These are phyloP conservation scores for Calliphora vicina DNA, from an alignment of 1,140 invertebrate genomes.

Conservation along the genomic window DNA sequence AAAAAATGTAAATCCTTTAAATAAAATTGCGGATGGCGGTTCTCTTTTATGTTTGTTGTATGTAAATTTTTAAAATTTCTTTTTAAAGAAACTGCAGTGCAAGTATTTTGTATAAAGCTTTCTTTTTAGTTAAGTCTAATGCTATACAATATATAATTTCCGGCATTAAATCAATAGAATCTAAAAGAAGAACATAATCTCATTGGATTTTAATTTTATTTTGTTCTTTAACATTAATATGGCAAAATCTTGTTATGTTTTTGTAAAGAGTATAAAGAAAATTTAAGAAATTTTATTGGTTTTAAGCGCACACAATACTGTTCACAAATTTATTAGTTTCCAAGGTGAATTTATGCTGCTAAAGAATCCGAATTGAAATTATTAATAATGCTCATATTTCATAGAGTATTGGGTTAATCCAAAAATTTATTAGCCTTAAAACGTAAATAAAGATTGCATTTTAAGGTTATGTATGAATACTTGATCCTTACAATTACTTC, in stretches of 20 bases:
- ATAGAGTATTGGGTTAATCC: too few relatives aligned
- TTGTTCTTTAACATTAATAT: not conserved
- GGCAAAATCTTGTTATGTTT: not conserved
- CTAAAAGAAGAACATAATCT: not conserved
- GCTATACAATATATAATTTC: constrained; percentile 17
- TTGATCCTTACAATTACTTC: too few relatives aligned
- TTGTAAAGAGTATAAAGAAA: not conserved
- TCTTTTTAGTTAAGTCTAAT: not conserved
- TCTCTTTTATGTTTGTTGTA: not conserved
- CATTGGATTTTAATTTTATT: not conserved
- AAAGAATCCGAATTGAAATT: too few relatives aligned
- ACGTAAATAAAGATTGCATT: too few relatives aligned
- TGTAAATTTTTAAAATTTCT: not conserved
- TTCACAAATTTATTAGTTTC: too few relatives aligned
- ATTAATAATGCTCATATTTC: too few relatives aligned
- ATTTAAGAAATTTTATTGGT: too few relatives aligned
- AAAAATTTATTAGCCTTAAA: too few relatives aligned
- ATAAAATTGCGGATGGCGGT: not conserved
- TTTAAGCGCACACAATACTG: too few relatives aligned
- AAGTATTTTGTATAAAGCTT: not conserved
- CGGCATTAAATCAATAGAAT: constrained; percentile 29
- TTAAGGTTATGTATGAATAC: too few relatives aligned
- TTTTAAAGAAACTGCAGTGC: not conserved
- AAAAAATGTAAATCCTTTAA: not conserved
- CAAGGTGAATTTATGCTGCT: too few relatives aligned